phyloP scores from a whole-genome alignment of 2,888 invertebrate genomes.

The Lasioglossum lativentre region DNA sequence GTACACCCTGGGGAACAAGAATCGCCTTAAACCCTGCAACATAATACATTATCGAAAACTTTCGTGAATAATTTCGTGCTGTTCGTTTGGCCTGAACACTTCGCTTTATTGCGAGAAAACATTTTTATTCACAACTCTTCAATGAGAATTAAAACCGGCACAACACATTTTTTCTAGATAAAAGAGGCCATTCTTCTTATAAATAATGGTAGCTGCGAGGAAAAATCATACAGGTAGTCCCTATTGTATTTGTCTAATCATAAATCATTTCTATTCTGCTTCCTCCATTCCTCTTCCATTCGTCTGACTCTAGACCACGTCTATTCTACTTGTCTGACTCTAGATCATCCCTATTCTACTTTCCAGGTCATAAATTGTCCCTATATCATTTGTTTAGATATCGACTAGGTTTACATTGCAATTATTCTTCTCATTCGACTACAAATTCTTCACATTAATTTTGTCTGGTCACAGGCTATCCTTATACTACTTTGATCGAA shows the following conservation, averaged over 20 bases:
- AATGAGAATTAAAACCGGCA: neutral
- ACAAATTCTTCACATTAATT: neutral
- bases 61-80: conserved; percentile 35
- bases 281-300: neutral
- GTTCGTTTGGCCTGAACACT: neutral
- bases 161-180: neutral
- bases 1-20: conserved; percentile 23
- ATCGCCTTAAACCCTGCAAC: neutral
- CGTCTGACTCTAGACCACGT: neutral
- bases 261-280: neutral
- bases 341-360: neutral
- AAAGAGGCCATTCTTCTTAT: neutral
- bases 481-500: neutral
- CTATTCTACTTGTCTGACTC: neutral
- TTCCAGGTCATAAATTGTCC: neutral
- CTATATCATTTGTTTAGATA: neutral
- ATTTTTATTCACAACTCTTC: neutral
- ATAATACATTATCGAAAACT: conserved; percentile 54
- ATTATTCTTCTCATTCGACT: neutral
- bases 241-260: neutral
- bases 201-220: neutral
- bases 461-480: neutral
- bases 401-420: neutral
- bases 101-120: neutral
- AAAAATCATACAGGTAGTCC: neutral